Evolutionary conservation across 1,140 invertebrate species (phyloP).

Genomic region (Cotesia glomerata): DNA sequence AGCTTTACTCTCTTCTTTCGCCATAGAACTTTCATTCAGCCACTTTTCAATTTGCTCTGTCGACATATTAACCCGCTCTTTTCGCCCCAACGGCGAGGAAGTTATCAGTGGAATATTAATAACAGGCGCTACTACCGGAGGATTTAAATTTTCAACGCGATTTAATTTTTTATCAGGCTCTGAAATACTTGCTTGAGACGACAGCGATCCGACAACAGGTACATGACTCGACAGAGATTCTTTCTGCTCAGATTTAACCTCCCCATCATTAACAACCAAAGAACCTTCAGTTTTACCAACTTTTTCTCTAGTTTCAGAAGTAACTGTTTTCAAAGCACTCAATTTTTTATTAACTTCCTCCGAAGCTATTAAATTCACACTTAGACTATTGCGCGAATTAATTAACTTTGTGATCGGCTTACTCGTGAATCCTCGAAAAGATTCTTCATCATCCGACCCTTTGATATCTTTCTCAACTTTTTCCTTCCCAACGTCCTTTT

Average conservation of each 20-base stretch:
- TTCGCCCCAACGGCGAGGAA: constrained; percentile 52
- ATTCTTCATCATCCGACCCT: constrained; percentile 63
- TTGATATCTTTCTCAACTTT: constrained; percentile 37
- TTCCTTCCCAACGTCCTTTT: constrained; percentile 21
- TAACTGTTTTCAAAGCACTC: constrained; percentile 19
- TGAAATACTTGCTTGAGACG: background rate
- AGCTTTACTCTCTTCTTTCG: constrained; percentile 64
- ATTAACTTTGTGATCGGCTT: constrained; percentile 54
- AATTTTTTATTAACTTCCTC: constrained; percentile 29
- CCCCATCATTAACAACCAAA: background rate
- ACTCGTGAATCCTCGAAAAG: constrained; percentile 63
- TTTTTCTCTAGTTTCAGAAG: no score
- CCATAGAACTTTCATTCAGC: constrained; percentile 70
- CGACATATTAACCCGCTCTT: constrained; percentile 75
- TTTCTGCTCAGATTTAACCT: constrained; percentile 20
- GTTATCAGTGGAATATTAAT: constrained; percentile 50
- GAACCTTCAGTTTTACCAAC: background rate
- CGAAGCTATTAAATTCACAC: constrained; percentile 36
- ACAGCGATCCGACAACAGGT: constrained; percentile 17
- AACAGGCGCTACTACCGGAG: constrained; percentile 35
- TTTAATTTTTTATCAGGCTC: constrained; percentile 39
- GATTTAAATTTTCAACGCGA: constrained; percentile 39
- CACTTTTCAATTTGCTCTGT: constrained; percentile 77
- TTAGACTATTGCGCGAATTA: constrained; percentile 45
- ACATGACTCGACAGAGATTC: constrained; percentile 20